A percentile compares a stretch with the other conserved stretches of the same genome.
These are phyloP conservation scores for Henicopernis longicauda DNA, from an alignment of 2,113 vertebrate species.

Conservation along the genomic window DNA sequence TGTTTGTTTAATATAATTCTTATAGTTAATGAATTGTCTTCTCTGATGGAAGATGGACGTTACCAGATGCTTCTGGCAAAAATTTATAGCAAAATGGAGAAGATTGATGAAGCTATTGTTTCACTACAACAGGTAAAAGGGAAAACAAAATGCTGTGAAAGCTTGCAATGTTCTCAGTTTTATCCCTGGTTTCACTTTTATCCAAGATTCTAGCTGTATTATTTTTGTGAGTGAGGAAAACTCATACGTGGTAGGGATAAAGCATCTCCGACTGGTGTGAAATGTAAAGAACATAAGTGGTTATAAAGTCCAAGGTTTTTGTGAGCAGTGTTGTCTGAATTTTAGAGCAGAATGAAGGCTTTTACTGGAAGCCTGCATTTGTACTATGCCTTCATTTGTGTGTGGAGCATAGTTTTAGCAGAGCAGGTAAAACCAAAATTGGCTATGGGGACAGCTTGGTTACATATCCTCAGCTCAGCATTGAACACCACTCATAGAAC, in stretches of 20 bases:
- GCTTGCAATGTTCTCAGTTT: neutral
- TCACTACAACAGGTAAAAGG: constrained; percentile 84
- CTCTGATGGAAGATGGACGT: constrained; percentile 86
- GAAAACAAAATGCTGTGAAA: neutral
- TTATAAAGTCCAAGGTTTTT: neutral
- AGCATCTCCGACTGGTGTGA: neutral
- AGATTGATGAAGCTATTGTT: constrained; percentile 79
- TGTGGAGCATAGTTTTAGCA: neutral
- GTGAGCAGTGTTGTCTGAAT: neutral
- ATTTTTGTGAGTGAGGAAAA: neutral
- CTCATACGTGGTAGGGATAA: neutral
- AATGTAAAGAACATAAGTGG: neutral
- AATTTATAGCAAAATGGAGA: constrained; percentile 87
- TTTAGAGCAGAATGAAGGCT: neutral
- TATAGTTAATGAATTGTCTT: constrained; percentile 83
- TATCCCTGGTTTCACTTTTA: neutral
- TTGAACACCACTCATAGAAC: neutral
- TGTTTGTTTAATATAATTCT: neutral
- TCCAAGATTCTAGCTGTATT: neutral
- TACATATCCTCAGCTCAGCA: neutral
- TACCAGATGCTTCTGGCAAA: constrained; percentile 90
- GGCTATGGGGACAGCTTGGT: neutral
- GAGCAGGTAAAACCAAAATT: neutral
- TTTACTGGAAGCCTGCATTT: neutral
- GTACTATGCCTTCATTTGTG: neutral